Conservation (phyloP, 2,888 invertebrate genomes). For the Venusia cambrica region DNA sequence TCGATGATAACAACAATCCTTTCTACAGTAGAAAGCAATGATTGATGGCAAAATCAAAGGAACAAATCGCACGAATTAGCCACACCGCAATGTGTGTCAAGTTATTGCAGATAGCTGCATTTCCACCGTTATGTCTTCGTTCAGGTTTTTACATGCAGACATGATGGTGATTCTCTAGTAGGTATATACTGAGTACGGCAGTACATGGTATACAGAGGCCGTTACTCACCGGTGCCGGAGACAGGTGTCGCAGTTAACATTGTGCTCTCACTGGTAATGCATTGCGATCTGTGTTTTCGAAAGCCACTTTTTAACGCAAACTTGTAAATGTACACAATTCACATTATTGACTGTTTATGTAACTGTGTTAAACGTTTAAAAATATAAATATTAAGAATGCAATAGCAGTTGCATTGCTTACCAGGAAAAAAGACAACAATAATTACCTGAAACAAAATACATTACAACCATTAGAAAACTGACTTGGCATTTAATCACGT, state of each 20-base stretch:
- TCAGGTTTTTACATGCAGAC: slow-evolving; percentile 62
- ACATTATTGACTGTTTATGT: slow-evolving; percentile 2
- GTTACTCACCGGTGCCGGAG: slow-evolving; percentile 58
- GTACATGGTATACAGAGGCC: slow-evolving; percentile 38
- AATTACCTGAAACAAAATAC: slow-evolving; percentile 30
- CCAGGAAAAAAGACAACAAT: too few species aligned
- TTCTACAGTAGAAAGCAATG: slow-evolving; percentile 25
- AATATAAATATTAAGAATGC: too few species aligned
- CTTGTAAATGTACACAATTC: too few species aligned
- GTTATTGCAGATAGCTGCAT: slow-evolving; percentile 43
- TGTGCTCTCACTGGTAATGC: slow-evolving; percentile 19
- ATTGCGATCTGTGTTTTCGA: slow-evolving; percentile 18
- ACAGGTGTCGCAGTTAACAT: slow-evolving; percentile 40
- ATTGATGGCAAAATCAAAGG: slow-evolving; percentile 29
- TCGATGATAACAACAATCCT: slow-evolving; percentile 12
- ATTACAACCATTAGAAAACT: slow-evolving; percentile 26
- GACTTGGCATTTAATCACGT: too few species aligned
- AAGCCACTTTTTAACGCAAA: slow-evolving; percentile 10
- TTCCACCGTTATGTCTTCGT: slow-evolving; percentile 50
- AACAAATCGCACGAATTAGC: slow-evolving; percentile 37
- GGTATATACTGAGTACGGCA: slow-evolving; percentile 21
- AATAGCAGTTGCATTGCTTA: too few species aligned
- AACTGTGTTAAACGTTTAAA: too few species aligned
- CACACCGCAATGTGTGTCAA: slow-evolving; percentile 42
- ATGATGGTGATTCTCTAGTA: slow-evolving; percentile 42